Evolutionary conservation across 1,140 invertebrate genomes (phyloP).

Genomic region (Magallana angulata): DNA sequence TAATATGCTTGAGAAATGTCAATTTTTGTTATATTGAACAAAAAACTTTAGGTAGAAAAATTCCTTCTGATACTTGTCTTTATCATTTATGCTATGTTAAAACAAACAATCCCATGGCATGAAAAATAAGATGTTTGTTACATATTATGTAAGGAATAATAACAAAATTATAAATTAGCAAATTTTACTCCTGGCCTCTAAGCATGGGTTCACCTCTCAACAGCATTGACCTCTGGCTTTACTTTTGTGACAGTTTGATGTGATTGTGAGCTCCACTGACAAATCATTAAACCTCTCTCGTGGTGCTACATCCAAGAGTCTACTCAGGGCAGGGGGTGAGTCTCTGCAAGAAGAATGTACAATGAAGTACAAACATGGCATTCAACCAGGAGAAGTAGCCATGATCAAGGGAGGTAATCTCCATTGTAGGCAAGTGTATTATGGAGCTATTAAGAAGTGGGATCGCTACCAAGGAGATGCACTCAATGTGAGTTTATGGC

Average conservation of each 20-base stretch:
- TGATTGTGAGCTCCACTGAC: conserved; percentile 67
- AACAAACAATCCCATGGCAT: too few species aligned
- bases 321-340: conserved; percentile 60
- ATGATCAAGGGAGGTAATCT: conserved; percentile 62
- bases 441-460: conserved; percentile 48
- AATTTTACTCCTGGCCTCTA: too few species aligned
- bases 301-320: conserved; percentile 63
- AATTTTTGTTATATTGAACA: too few species aligned
- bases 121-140: too few species aligned
- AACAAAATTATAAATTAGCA: too few species aligned
- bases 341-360: conserved; percentile 64
- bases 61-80: too few species aligned
- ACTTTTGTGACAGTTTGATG: conserved; percentile 64
- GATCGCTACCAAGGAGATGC: neutral
- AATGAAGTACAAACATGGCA: conserved; percentile 60
- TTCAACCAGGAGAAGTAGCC: conserved; percentile 61
- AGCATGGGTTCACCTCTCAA: too few species aligned
- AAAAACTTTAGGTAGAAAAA: too few species aligned
- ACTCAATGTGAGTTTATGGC: neutral
- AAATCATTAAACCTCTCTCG: conserved; percentile 59
- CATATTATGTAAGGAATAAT: too few species aligned
- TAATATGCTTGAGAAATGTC: too few species aligned
- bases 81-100: too few species aligned
- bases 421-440: conserved; percentile 65
- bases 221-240: too few species aligned